These are phyloP conservation scores for Deilephila porcellus DNA, from an alignment of 2,888 invertebrate genomes.

Conservation along the genomic window DNA sequence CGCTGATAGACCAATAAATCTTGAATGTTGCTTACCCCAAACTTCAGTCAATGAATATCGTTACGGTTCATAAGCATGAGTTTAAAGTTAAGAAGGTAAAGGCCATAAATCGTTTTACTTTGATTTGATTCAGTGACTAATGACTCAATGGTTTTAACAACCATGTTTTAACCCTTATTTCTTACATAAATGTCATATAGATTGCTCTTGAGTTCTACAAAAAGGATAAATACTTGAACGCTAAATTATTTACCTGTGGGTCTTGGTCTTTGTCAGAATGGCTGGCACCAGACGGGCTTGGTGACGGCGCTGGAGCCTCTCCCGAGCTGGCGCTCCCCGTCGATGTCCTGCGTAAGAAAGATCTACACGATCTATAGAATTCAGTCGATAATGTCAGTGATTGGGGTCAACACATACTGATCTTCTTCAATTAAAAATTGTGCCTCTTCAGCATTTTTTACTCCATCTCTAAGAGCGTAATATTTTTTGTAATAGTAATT, in stretches of 20 bases:
- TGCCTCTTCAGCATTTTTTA: not conserved
- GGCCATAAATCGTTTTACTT: too few relatives aligned
- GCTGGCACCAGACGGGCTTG: slow-evolving; percentile 96
- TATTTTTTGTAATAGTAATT: too few relatives aligned
- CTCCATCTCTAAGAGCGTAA: not conserved
- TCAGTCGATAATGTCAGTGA: slow-evolving; percentile 74
- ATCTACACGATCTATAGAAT: slow-evolving; percentile 81
- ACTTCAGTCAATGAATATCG: too few relatives aligned
- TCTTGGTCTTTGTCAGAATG: slow-evolving; percentile 96
- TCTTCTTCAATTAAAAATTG: slow-evolving; percentile 31
- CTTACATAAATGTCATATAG: too few relatives aligned
- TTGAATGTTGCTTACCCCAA: not conserved
- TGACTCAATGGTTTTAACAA: too few relatives aligned
- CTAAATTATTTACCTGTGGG: slow-evolving; percentile 84
- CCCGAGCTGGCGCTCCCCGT: slow-evolving; percentile 80
- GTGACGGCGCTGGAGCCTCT: slow-evolving; percentile 79
- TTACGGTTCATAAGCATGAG: too few relatives aligned
- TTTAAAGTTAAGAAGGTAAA: too few relatives aligned
- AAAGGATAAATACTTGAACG: too few relatives aligned
- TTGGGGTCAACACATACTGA: slow-evolving; percentile 65
- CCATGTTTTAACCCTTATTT: too few relatives aligned
- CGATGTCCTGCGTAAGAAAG: slow-evolving; percentile 82
- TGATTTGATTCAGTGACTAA: too few relatives aligned
- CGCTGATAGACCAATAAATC: not conserved
- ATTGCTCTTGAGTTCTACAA: not conserved